These are phyloP conservation scores for Crocallis elinguaria DNA, from an alignment of 2,888 invertebrate species.

Conservation along the genomic window DNA sequence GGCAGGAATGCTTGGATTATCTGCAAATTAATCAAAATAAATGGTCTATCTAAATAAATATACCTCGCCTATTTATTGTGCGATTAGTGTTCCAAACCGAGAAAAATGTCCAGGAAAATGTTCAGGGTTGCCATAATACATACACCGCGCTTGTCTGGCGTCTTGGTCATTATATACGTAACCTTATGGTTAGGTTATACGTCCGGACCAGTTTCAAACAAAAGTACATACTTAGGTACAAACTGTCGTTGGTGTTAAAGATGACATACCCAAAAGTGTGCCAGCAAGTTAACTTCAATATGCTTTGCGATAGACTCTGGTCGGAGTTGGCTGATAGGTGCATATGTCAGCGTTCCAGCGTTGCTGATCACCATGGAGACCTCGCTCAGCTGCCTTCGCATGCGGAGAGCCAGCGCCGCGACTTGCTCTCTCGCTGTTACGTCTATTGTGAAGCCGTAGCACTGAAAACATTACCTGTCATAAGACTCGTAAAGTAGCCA, in stretches of 20 bases:
- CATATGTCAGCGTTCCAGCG: slow-evolving; percentile 62
- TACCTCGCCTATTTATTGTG: too few species aligned
- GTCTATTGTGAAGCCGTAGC: slow-evolving; percentile 75
- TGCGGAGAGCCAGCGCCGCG: slow-evolving; percentile 61
- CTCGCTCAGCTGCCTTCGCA: slow-evolving; percentile 67
- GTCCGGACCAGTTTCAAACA: too few species aligned
- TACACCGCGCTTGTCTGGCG: too few species aligned
- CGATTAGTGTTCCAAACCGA: too few species aligned
- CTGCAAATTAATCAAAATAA: slow-evolving; percentile 44
- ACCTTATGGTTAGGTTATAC: too few species aligned
- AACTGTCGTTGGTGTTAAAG: too few species aligned
- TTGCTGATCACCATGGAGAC: slow-evolving; percentile 76
- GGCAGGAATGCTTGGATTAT: slow-evolving; percentile 77
- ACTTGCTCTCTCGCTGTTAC: slow-evolving; percentile 78
- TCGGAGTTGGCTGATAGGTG: slow-evolving; percentile 60
- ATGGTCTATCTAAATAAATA: too few species aligned
- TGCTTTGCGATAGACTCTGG: slow-evolving; percentile 61
- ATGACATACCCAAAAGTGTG: slow-evolving; percentile 76
- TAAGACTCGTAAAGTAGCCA: not conserved
- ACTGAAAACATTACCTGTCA: slow-evolving; percentile 47
- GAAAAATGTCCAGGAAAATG: too few species aligned
- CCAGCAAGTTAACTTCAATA: slow-evolving; percentile 69
- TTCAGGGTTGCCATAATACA: too few species aligned
- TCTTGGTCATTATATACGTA: too few species aligned
- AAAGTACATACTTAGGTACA: too few species aligned